Base-by-base conservation (phyloP, 2,888 invertebrate genomes). In the Pyralis farinalis region DNA sequence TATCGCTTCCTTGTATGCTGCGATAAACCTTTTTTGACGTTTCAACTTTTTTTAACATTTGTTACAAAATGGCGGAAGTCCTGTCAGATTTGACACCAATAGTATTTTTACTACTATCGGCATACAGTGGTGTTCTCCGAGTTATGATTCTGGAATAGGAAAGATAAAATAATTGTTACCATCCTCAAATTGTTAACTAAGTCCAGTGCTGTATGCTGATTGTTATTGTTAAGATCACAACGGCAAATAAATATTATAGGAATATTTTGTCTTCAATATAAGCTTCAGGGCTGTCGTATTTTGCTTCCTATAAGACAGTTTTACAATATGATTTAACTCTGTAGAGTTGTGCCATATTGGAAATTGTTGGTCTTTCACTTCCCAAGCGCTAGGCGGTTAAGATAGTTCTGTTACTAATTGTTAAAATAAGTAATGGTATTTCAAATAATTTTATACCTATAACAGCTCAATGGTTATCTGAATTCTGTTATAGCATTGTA, bases 381-480 rank as follows among this genome's bases (percentile, higher is more conserved):
- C 67, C 64, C 67, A 65, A 66, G 62, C 69, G 71, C 70, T 79
- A 79, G 73, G 64, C 65, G 55, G 56, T 50, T 71, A 72, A 63
- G 57, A 63, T 68, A 66, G 62, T 69, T 65, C 58, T 60, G 72
- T 64, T 70, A 73, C 58, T 58, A 56, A 66, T 71, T 63, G 69
- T 72, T 71, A 69, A 44, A 37, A 40, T 69, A 71, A 64, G 68
- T 71, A 68, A 76, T 67, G 66, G 67, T 73, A 57, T 70, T 76
- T 80, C 71, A 74, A 66, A 71, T 71, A 64, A 72, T 77, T 81
- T 81, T 78, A 71, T 79, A 79, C 75, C 68, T 68, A 71, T 55
- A 53, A 67, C 80, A 80, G 80, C 83, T 81, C 82, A 80, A 81
- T 73, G 57, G 47, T 51, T 61, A 65, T 57, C 52, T 59, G 56